Conservation (phyloP, 2,888 invertebrate genomes). For the Clusia tigrina region DNA sequence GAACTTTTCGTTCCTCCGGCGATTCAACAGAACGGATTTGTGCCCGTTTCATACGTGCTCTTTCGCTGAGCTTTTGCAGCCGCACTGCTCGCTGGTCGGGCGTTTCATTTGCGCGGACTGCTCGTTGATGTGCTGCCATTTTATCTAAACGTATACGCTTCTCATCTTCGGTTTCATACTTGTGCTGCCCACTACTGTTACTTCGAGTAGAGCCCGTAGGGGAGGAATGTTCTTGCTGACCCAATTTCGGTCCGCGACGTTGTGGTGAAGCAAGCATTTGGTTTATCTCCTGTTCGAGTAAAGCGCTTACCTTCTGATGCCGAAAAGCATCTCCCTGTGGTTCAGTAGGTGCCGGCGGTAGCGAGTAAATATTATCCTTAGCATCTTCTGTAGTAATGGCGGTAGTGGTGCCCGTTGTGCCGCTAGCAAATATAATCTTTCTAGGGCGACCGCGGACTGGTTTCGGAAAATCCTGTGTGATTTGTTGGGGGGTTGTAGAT, state of each 20-base stretch:
- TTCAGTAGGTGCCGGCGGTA: conserved; percentile 29
- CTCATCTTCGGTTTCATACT: conserved; percentile 63
- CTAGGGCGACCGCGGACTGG: conserved; percentile 63
- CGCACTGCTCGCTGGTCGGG: conserved; percentile 60
- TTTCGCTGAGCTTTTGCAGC: conserved; percentile 59
- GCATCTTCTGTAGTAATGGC: conserved; percentile 9
- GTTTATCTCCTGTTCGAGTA: conserved; percentile 63
- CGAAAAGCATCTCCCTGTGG: conserved; percentile 46
- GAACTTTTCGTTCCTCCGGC: conserved; percentile 57
- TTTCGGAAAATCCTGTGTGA: conserved; percentile 61
- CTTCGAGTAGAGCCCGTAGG: conserved; percentile 40
- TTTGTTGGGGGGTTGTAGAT: conserved; percentile 40
- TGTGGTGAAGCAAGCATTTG: conserved; percentile 57
- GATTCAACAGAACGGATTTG: conserved; percentile 60
- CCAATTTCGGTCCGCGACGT: conserved; percentile 59
- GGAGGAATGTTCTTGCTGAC: conserved; percentile 49
- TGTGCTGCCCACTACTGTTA: conserved; percentile 55
- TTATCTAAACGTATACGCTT: conserved; percentile 60
- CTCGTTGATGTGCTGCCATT: conserved; percentile 63
- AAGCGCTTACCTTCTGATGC: conserved; percentile 59
- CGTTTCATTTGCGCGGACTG: conserved; percentile 61
- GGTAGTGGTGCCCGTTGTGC: conserved; percentile 25
- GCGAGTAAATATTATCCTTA: not conserved
- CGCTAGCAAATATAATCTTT: conserved; percentile 47
- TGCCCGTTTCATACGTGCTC: conserved; percentile 61